Evolutionary conservation across 2,797 vertebrate genomes (phyloP).

Genomic region (Lithobates pipiens): DNA sequence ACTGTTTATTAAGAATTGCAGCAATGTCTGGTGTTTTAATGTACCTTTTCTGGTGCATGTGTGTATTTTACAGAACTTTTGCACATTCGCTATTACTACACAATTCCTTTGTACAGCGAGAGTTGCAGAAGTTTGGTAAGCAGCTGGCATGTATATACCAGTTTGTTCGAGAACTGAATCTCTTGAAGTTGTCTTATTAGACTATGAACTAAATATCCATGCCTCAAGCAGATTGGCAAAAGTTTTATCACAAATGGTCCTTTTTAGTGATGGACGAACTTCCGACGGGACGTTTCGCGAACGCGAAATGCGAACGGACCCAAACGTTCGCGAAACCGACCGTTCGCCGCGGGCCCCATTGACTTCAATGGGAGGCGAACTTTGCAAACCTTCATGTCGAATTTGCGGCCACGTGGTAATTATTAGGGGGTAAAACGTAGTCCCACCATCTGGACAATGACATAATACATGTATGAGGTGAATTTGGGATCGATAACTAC

Average conservation of each 20-base stretch:
- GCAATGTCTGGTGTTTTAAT: neutral
- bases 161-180: neutral
- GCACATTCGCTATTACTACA: neutral
- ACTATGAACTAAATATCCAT: neutral
- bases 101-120: neutral
- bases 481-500: no score
- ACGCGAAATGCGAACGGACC: no score
- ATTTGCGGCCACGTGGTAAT: no score
- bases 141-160: neutral
- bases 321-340: no score
- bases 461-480: no score
- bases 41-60: neutral
- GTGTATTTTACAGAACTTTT: neutral
- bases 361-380: no score
- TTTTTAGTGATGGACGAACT: no score
- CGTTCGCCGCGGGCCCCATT: no score
- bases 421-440: no score
- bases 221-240: neutral
- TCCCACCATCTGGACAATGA: no score
- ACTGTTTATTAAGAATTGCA: neutral
- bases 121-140: neutral
- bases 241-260: constrained; percentile 33
- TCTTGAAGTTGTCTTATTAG: neutral
- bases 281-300: no score
- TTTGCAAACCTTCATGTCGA: no score